Conservation (phyloP, 2,888 invertebrate genomes). For the Pilophorus perplexus region DNA sequence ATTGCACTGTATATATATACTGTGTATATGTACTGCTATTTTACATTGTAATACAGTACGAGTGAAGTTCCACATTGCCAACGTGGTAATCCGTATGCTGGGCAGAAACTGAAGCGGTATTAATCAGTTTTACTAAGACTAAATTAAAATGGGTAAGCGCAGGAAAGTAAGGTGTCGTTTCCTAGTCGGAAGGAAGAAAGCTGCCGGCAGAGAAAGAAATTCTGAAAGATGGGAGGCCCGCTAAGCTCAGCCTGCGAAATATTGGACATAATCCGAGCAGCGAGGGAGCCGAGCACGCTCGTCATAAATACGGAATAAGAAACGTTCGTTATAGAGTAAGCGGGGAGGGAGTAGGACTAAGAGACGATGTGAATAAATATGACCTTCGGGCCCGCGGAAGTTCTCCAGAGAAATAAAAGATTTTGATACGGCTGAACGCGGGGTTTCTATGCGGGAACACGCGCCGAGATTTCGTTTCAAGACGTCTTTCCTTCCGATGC, state of each 20-base stretch:
- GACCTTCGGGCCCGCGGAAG: neutral
- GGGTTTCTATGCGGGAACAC: conserved; percentile 12
- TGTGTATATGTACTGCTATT: too few relatives aligned
- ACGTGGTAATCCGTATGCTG: too few relatives aligned
- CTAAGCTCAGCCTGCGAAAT: conserved; percentile 4
- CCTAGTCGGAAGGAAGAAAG: neutral
- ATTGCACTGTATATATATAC: too few relatives aligned
- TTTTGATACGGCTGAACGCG: neutral
- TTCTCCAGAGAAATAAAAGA: neutral
- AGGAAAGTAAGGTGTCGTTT: neutral
- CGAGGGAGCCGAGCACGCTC: conserved; percentile 2
- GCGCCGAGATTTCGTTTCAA: neutral
- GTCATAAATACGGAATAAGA: conserved; percentile 22
- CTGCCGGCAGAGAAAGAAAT: conserved; percentile 3
- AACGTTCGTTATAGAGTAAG: conserved; percentile 1
- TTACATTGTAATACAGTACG: too few relatives aligned
- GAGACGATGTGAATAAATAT: neutral
- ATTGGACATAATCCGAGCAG: conserved; percentile 23
- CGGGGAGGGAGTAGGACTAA: neutral
- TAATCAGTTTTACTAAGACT: neutral
- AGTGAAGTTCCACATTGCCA: too few relatives aligned
- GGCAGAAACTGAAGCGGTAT: neutral
- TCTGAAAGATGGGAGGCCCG: neutral
- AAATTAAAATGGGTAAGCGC: neutral
- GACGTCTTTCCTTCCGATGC: too few relatives aligned